Evolutionary conservation across 2,888 invertebrate genomes (phyloP).

Genomic region (Hemaris fuciformis): DNA sequence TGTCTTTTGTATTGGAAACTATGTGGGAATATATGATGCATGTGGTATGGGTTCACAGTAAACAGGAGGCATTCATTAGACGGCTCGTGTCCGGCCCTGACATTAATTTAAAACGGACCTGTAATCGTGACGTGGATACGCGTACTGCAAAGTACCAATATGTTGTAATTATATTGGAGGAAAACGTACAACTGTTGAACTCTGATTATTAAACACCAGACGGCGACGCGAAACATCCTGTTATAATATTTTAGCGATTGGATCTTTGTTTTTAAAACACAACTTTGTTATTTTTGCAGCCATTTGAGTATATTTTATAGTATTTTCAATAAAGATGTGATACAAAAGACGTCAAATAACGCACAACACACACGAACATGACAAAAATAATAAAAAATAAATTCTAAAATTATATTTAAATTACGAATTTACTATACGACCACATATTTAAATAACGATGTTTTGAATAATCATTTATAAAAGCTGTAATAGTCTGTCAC

Average conservation of each 20-base stretch:
- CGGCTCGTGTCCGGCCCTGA: conserved; percentile 1
- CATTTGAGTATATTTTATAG: background rate
- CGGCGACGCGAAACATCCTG: conserved; percentile 2
- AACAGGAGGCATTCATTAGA: conserved; percentile 7
- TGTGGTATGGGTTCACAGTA: background rate
- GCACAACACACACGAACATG: background rate
- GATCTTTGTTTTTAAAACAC: background rate
- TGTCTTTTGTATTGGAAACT: background rate
- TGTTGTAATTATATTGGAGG: background rate
- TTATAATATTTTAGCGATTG: conserved; percentile 1
- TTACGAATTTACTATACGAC: too few species aligned
- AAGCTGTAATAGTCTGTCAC: background rate
- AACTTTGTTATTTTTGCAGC: background rate
- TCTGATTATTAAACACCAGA: background rate
- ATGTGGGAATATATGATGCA: background rate
- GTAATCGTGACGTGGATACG: conserved; percentile 3
- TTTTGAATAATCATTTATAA: background rate
- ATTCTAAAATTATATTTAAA: too few species aligned
- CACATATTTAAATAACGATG: background rate
- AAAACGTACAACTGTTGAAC: background rate
- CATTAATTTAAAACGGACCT: conserved; percentile 6
- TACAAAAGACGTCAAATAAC: background rate
- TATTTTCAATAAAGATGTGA: background rate
- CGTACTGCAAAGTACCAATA: background rate
- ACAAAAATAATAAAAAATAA: too few species aligned